Percentiles rank a stretch among this genome's conserved stretches.
phyloP scores from a whole-genome alignment of 2,888 invertebrate species.

The Drosophila pullipes region DNA sequence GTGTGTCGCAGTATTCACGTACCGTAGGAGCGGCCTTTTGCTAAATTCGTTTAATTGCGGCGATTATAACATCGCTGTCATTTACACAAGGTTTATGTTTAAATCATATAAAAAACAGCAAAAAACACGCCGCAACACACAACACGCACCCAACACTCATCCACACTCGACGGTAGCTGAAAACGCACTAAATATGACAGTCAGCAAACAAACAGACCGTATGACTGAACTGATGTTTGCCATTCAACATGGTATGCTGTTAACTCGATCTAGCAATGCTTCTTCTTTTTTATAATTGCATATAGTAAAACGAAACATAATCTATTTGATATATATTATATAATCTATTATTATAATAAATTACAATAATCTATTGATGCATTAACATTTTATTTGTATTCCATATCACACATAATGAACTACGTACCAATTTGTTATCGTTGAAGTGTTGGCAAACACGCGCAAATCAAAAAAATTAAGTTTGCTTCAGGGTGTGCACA shows the following conservation, averaged over 20 bases:
- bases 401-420: neutral
- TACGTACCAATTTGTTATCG: neutral
- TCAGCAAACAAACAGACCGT: slow-evolving; percentile 31
- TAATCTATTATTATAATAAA: neutral
- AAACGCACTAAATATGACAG: slow-evolving; percentile 59
- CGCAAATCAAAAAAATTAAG: slow-evolving; percentile 4
- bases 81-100: slow-evolving; percentile 44
- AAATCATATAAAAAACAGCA: slow-evolving; percentile 48
- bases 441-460: slow-evolving; percentile 14
- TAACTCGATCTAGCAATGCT: neutral
- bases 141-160: slow-evolving; percentile 40
- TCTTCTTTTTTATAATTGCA: neutral
- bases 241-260: slow-evolving; percentile 2
- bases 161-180: slow-evolving; percentile 49
- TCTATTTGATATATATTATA: neutral
- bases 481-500: slow-evolving; percentile 16
- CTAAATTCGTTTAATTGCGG: slow-evolving; percentile 30
- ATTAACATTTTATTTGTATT: neutral
- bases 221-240: neutral
- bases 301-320: neutral
- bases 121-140: slow-evolving; percentile 41
- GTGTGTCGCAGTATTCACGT: slow-evolving; percentile 30
- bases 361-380: too few species aligned
- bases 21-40: slow-evolving; percentile 30
- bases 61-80: slow-evolving; percentile 18